Base-by-base conservation (phyloP, 2,888 invertebrate genomes). In the Pomacea canaliculata region DNA sequence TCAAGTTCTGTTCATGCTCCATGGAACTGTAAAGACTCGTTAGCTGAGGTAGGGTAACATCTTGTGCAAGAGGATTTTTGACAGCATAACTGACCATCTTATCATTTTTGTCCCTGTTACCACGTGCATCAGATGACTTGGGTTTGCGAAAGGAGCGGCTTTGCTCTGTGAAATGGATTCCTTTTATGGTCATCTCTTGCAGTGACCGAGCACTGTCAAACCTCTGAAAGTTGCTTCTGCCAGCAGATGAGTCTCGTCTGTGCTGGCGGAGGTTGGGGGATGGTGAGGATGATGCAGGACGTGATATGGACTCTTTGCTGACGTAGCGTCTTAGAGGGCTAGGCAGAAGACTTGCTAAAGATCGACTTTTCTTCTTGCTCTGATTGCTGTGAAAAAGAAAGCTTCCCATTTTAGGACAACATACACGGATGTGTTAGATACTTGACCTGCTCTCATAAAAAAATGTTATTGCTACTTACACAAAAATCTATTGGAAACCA, bases 111-210 rank as follows among this genome's bases (percentile, higher is more conserved):
- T 10, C 51, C 16, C 51, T 4, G 2, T 13, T 16, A 10, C 51
- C 51, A 56, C 51, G 51, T 48, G 70, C 67, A n/a, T 73, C 76
- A 56, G 70, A 59, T 9, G 78, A 76, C n/a, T 78, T 80, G n/a
- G 80, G 70, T 51, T 71, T 76, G 7, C 78, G 70, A 48, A 87
- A 87, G 48, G 86, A 86, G 27, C 87, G 76, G 69, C 85, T 85
- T 73, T 83, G 83, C 37, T 81, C 82, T 9, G 86, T 85, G 68
- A 87, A 81, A 70, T 83, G 80, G 18, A 86, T 86, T 16, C 85
- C 85, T 71, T 85, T 86, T 12, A 85, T 84, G 79, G 65, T 83
- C 81, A 70, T 84, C 80, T 70, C 82, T 71, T 69, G 79, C 76
- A 46, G 76, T 16, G 62, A 81, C 71, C 78, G 79, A 71, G 76